phyloP scores from a whole-genome alignment of 2,888 invertebrate genomes.

The Drosophila gaucha region DNA sequence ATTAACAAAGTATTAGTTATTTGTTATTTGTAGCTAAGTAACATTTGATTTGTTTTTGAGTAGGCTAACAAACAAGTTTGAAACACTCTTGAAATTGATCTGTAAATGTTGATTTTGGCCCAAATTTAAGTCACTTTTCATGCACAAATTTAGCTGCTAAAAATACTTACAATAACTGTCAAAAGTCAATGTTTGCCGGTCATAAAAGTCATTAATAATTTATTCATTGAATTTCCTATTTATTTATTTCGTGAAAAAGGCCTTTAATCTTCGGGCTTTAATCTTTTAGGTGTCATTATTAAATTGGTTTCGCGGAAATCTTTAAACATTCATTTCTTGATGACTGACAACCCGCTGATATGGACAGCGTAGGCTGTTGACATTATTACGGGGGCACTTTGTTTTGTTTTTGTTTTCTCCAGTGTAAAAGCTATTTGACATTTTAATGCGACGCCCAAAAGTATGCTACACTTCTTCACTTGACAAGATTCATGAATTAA shows the following conservation, averaged over 20 bases:
- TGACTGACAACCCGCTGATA: slow-evolving; percentile 32
- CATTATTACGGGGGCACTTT: slow-evolving; percentile 7
- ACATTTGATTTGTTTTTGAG: slow-evolving; percentile 1
- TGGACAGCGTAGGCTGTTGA: slow-evolving; percentile 30
- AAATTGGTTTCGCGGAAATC: slow-evolving; percentile 12
- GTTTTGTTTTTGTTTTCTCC: slow-evolving; percentile 5
- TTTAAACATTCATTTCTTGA: slow-evolving; percentile 22
- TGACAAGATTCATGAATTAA: slow-evolving; percentile 6
- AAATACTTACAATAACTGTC: too few relatives aligned
- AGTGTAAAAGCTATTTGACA: slow-evolving; percentile 30
- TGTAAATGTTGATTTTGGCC: too few relatives aligned
- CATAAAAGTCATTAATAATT: neutral
- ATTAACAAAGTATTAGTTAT: neutral
- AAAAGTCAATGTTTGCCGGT: neutral
- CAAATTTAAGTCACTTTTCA: too few relatives aligned
- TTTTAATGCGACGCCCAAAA: slow-evolving; percentile 23
- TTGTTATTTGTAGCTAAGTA: neutral
- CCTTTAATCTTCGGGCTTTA: neutral
- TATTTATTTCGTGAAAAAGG: neutral
- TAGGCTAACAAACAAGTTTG: slow-evolving; percentile 3
- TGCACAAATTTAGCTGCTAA: too few relatives aligned
- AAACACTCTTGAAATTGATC: too few relatives aligned
- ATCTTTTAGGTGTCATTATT: slow-evolving; percentile 11
- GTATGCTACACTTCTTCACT: slow-evolving; percentile 26
- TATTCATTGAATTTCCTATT: slow-evolving; percentile 6